Conservation (phyloP, 2,113 vertebrate species). For the Pygoscelis antarcticus region DNA sequence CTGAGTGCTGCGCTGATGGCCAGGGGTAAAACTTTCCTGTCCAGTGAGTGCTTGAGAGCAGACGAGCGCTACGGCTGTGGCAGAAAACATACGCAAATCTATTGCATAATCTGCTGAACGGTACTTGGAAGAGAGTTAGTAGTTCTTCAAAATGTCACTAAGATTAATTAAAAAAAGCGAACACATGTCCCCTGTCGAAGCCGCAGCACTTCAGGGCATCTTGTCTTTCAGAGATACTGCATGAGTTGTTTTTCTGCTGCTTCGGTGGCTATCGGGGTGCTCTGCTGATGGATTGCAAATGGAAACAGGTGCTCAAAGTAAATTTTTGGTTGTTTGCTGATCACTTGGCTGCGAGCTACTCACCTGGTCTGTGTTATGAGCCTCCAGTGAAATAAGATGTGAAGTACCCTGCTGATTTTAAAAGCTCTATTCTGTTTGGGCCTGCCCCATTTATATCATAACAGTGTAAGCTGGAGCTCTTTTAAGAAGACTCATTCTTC, state of each 20-base stretch:
- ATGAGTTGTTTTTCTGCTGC: neutral
- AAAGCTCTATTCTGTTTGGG: neutral
- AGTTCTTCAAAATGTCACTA: neutral
- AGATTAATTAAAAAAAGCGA: neutral
- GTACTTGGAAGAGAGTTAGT: neutral
- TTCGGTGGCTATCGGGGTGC: rapidly evolving
- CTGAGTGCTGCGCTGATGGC: neutral
- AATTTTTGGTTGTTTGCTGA: neutral
- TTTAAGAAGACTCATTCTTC: neutral
- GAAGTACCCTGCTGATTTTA: neutral
- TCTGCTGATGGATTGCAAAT: neutral
- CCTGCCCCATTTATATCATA: neutral
- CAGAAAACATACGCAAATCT: neutral
- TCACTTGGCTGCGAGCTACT: neutral
- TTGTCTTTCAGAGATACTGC: neutral
- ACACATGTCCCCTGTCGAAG: neutral
- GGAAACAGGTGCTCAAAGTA: neutral
- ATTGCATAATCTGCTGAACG: neutral
- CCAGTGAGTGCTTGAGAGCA: neutral
- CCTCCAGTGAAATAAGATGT: neutral
- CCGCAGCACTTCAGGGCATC: neutral
- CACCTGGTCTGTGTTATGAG: neutral
- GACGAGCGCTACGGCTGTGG: neutral
- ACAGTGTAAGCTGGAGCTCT: neutral
- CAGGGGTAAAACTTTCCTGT: neutral